A percentile compares a stretch with the other conserved stretches of the same genome.
These are phyloP conservation scores for Opisthocomus hoazin DNA, from an alignment of 2,113 vertebrate genomes.

Conservation along the genomic window DNA sequence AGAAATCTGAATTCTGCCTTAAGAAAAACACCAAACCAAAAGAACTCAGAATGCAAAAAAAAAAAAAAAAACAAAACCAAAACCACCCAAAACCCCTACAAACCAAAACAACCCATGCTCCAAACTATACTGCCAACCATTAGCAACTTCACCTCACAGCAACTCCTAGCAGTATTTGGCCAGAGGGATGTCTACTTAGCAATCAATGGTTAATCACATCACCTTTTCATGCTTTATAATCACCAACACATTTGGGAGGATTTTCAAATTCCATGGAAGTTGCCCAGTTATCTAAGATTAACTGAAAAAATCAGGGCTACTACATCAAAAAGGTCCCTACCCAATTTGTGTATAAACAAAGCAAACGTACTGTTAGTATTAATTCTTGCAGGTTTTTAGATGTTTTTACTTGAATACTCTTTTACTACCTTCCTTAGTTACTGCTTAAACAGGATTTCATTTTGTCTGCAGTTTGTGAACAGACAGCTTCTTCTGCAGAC, in stretches of 20 bases:
- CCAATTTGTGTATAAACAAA: neutral
- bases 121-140: neutral
- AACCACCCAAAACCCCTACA: too few species aligned
- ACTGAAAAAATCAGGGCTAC: neutral
- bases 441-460: neutral
- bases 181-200: neutral
- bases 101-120: neutral
- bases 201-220: neutral
- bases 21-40: neutral
- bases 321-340: neutral
- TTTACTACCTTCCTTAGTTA: neutral
- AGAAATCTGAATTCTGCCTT: neutral
- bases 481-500: neutral
- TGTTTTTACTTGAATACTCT: neutral
- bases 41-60: too few species aligned
- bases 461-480: neutral
- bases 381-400: neutral
- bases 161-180: neutral
- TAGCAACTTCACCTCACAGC: neutral
- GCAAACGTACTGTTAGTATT: neutral
- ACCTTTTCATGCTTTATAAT: neutral
- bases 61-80: too few species aligned
- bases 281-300: neutral
- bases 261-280: neutral
- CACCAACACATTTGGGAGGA: neutral